Percentiles rank a stretch among this genome's conserved stretches.
These are phyloP conservation scores for Sinocyclocheilus maitianheensis DNA, from an alignment of 2,113 vertebrate genomes.

Conservation along the genomic window DNA sequence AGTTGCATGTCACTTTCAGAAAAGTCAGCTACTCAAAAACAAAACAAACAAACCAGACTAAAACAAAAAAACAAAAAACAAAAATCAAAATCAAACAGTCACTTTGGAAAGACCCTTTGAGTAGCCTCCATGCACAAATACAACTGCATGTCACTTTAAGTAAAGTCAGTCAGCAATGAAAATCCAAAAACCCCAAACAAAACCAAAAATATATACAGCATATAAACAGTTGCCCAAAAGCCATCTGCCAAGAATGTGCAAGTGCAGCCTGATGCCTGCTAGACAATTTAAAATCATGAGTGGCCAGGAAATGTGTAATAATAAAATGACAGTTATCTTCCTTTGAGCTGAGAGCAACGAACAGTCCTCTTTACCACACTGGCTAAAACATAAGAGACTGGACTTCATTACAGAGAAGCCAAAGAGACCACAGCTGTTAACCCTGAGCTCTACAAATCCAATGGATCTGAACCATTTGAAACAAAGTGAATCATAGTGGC, in stretches of 20 bases:
- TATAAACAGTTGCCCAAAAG: not conserved
- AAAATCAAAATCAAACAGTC: not conserved
- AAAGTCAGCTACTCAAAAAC: not conserved
- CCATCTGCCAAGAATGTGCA: not conserved
- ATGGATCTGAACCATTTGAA: not conserved
- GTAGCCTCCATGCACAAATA: not conserved
- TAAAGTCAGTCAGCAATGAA: not conserved
- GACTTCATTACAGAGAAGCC: conserved; percentile 10
- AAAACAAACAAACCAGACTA: not conserved
- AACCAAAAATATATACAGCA: not conserved
- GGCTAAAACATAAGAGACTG: not conserved
- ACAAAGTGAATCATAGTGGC: not conserved
- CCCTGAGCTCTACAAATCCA: not conserved
- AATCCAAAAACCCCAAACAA: not conserved
- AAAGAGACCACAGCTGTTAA: conserved; percentile 2
- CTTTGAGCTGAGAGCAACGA: conserved; percentile 14
- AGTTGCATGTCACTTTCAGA: not conserved
- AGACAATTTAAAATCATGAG: conserved; percentile 7
- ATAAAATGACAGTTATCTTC: conserved; percentile 30
- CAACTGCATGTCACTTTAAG: not conserved
- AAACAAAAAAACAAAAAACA: not conserved
- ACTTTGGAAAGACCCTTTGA: not conserved
- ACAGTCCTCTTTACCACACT: not conserved
- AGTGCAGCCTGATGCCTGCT: not conserved
- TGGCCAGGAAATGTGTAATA: conserved; percentile 7